Percentiles rank a stretch among this genome's conserved stretches.
These are phyloP conservation scores for Chitala chitala DNA, from an alignment of 2,113 vertebrate genomes.

Conservation along the genomic window DNA sequence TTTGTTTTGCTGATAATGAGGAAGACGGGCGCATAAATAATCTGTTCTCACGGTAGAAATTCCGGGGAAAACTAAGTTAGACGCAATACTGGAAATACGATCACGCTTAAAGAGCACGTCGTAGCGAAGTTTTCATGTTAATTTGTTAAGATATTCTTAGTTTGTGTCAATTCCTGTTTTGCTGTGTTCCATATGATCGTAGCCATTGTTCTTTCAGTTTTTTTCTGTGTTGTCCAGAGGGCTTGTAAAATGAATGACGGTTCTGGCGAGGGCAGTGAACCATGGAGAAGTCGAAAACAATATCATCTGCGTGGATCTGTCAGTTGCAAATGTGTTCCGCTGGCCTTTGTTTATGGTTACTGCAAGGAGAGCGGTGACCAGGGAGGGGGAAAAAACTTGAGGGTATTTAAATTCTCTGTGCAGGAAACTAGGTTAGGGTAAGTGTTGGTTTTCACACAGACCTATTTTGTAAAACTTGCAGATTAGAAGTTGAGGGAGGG, in stretches of 20 bases:
- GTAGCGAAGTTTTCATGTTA: slow-evolving; percentile 38
- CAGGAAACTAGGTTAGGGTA: slow-evolving; percentile 48
- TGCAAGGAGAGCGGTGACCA: slow-evolving; percentile 43
- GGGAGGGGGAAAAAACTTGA: slow-evolving; percentile 34
- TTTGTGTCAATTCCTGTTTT: slow-evolving; percentile 40
- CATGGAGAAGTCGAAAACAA: slow-evolving; percentile 71
- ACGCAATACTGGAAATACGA: slow-evolving; percentile 15
- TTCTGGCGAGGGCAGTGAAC: slow-evolving; percentile 59
- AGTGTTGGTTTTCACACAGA: slow-evolving; percentile 45
- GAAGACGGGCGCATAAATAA: neutral
- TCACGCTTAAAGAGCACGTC: neutral
- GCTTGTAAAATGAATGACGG: slow-evolving; percentile 55
- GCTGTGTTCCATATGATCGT: slow-evolving; percentile 47
- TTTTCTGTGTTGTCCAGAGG: slow-evolving; percentile 46
- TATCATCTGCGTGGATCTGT: slow-evolving; percentile 71
- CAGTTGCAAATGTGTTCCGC: slow-evolving; percentile 65
- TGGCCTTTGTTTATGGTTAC: slow-evolving; percentile 62
- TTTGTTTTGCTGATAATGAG: neutral
- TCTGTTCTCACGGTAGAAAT: slow-evolving; percentile 3
- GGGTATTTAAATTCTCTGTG: slow-evolving; percentile 43
- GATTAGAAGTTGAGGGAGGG: slow-evolving; percentile 39
- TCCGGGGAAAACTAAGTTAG: neutral
- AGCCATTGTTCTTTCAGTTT: slow-evolving; percentile 51
- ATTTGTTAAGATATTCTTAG: slow-evolving; percentile 37
- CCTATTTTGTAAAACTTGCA: slow-evolving; percentile 42